A percentile compares a stretch with the other conserved stretches of the same genome.
Conservation (phyloP, 2,797 vertebrate species). For the Spondyliosoma cantharus region DNA sequence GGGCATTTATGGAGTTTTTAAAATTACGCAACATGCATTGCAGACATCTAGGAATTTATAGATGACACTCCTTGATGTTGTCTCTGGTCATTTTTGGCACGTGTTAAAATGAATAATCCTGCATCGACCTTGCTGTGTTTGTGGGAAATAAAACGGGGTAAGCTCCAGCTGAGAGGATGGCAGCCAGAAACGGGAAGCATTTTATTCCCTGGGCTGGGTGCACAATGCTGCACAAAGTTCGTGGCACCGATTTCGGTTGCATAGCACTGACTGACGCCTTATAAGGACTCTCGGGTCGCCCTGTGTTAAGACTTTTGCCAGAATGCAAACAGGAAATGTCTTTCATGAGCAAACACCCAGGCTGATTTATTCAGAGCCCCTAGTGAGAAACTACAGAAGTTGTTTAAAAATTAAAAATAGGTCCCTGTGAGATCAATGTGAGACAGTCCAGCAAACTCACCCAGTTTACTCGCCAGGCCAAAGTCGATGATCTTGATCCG, state of each 20-base stretch:
- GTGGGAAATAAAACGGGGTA: neutral
- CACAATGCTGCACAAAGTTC: neutral
- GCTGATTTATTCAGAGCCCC: neutral
- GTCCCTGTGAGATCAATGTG: neutral
- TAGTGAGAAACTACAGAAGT: neutral
- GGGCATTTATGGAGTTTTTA: conserved; percentile 17
- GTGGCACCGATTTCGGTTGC: neutral
- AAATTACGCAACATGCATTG: neutral
- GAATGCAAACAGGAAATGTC: conserved; percentile 6
- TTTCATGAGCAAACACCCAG: neutral
- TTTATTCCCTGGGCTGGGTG: neutral
- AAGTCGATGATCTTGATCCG: conserved; percentile 91
- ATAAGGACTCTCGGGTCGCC: conserved; percentile 17
- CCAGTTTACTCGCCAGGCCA: conserved; percentile 86
- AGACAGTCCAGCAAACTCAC: conserved; percentile 73
- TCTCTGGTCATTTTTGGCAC: conserved; percentile 23
- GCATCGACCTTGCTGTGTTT: neutral
- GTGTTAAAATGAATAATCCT: neutral
- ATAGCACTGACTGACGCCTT: neutral
- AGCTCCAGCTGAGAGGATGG: neutral
- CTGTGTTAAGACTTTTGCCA: neutral
- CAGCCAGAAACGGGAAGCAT: conserved; percentile 1
- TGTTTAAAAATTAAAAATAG: neutral
- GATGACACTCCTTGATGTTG: conserved; percentile 29
- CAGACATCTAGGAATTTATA: conserved; percentile 22